Conservation (phyloP, 2,888 invertebrate species). For the Amiota mariae region DNA sequence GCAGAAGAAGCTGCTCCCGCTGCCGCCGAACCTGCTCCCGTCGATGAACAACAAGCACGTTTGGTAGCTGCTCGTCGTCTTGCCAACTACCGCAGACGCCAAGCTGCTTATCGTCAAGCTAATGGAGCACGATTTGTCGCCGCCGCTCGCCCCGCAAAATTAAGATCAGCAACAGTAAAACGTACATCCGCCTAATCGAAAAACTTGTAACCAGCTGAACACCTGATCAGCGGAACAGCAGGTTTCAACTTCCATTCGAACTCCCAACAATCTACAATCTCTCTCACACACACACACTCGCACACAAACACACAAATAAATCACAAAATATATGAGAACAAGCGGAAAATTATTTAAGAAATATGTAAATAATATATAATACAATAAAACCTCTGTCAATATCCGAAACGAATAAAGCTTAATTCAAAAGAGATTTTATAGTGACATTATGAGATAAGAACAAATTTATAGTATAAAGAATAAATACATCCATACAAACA, state of each 20-base stretch:
- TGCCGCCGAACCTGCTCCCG: constrained; percentile 50
- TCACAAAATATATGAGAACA: constrained; percentile 8
- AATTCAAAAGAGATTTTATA: no score
- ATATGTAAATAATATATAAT: constrained; percentile 10
- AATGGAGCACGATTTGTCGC: constrained; percentile 30
- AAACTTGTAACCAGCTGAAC: constrained; percentile 40
- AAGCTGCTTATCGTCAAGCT: constrained; percentile 52
- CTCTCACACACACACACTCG: constrained; percentile 19
- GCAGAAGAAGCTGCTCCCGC: constrained; percentile 50
- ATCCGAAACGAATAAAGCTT: no score
- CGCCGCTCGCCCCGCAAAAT: constrained; percentile 55
- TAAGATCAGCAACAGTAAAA: constrained; percentile 41
- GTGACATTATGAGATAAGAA: no score
- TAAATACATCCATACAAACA: no score
- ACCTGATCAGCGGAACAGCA: constrained; percentile 40
- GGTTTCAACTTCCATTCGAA: constrained; percentile 38
- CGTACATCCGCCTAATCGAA: constrained; percentile 36
- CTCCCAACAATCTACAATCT: background rate
- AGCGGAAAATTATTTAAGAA: constrained; percentile 22
- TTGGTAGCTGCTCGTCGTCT: constrained; percentile 58
- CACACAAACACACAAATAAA: constrained; percentile 23
- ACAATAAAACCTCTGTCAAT: constrained; percentile 40
- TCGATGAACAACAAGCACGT: constrained; percentile 57
- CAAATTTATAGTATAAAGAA: no score
- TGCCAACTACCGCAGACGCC: constrained; percentile 52